A percentile compares a stretch with the other conserved stretches of the same genome.
phyloP scores from a whole-genome alignment of 2,797 vertebrate genomes.

The Enteromius thamalakanensis region DNA sequence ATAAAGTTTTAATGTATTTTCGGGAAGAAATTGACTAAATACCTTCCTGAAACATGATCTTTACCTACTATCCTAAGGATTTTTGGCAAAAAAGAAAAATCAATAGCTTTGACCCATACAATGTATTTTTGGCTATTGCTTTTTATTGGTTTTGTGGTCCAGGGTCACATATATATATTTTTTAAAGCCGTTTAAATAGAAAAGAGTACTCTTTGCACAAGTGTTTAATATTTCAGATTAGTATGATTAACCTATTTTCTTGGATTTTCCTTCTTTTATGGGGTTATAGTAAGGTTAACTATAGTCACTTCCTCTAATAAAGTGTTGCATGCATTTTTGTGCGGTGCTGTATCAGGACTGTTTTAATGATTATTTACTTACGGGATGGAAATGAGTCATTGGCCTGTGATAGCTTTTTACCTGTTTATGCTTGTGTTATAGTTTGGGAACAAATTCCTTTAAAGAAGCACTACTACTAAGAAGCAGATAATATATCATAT shows the following conservation, averaged over 20 bases:
- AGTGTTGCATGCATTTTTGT: not conserved
- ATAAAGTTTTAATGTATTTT: too few relatives aligned
- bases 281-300: not conserved
- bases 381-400: not conserved
- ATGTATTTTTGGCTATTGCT: too few relatives aligned
- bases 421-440: not conserved
- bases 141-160: too few relatives aligned
- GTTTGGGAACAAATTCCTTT: not conserved
- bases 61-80: too few relatives aligned
- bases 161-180: too few relatives aligned
- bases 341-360: not conserved
- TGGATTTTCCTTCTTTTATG: not conserved
- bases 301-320: not conserved
- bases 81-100: too few relatives aligned
- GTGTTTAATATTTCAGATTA: not conserved
- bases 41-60: too few relatives aligned
- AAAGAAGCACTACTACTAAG: too few relatives aligned
- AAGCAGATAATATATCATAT: not conserved
- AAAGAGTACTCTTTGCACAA: not conserved
- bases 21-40: too few relatives aligned
- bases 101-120: too few relatives aligned
- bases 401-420: not conserved
- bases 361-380: not conserved
- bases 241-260: too few relatives aligned
- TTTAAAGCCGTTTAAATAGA: not conserved